Evolutionary conservation across 1,140 invertebrate species (phyloP), one percentile per base, ranked within the genome.

Genomic region (Magallana angulata): DNA sequence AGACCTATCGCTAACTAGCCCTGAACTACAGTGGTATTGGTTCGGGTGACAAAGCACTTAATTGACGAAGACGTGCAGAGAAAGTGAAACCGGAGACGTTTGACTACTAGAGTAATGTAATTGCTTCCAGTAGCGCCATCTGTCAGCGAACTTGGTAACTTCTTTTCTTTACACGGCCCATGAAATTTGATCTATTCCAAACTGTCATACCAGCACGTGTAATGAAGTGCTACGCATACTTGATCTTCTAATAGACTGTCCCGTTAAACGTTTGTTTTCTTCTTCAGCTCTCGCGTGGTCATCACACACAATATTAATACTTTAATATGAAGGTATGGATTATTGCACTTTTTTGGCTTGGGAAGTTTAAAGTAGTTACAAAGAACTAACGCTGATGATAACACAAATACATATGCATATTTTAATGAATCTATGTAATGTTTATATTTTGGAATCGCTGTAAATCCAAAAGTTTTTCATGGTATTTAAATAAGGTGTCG

Each of bases 61-160:
- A 76, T 76, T 76, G 68, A 76, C 68, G 68, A 12, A 76, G 68
- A 76, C 68, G 68, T 76, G 68, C 24, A 24, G 24, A 76, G 24
- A 76, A 76, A 76, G 68, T 76, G 68, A 76, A 76, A 76, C 68
- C 68, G 68, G 9, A 76, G 30, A 76, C 68, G 68, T 76, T 76
- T 76, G 68, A 76, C 68, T 76, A 30, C 24, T 24, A 24, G 24
- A 76, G 68, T 76, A 76, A 76, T 30, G 68, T 76, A 76, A 76
- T 76, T 76, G 68, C 68, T 76, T 76, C 68, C 24, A 76, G 24
- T 76, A 76, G 68, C 68, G 68, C 68, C 68, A 76, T 76, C 68
- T 76, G 68, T 76, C 68, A 76, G 68, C 11, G 9, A 76, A 76
- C 68, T 76, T 24, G 24, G 68, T 30, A 30, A 76, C 24, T 76